phyloP scores from a whole-genome alignment of 2,113 vertebrate species.

The Bos taurus region DNA sequence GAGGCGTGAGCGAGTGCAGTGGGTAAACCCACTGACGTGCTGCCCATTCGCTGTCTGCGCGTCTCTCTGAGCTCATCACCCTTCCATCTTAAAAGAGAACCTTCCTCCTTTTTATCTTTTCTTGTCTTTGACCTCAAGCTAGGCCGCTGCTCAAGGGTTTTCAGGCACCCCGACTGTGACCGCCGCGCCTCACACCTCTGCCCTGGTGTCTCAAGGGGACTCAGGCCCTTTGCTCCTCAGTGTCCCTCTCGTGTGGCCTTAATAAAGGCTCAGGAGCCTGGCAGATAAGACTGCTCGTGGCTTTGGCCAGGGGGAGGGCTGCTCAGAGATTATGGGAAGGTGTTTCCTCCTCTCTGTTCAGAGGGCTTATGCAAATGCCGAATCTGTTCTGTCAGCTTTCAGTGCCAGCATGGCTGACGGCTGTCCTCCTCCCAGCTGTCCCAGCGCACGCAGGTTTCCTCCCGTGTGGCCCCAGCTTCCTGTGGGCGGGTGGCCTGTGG shows the following conservation, averaged over 20 bases:
- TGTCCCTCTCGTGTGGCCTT: neutral
- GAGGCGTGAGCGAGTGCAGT: neutral
- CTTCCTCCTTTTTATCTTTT: neutral
- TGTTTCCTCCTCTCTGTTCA: too few species aligned
- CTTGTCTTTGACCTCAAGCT: neutral
- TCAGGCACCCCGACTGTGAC: neutral
- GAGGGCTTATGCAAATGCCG: neutral
- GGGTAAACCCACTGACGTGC: neutral
- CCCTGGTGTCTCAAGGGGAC: neutral
- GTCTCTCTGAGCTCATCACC: neutral
- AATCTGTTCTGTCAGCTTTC: neutral
- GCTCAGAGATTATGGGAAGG: neutral
- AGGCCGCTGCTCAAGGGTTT: neutral
- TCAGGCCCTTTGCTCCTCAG: neutral
- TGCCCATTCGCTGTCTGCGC: neutral
- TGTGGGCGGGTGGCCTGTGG: neutral
- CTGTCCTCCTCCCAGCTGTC: neutral
- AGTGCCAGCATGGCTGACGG: neutral
- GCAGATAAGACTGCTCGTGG: neutral
- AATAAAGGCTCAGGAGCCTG: neutral
- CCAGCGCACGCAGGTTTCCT: neutral
- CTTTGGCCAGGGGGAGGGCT: neutral
- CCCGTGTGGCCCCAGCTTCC: neutral
- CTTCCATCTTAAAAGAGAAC: neutral
- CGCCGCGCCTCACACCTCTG: too few species aligned